Percentiles rank a stretch among this genome's conserved stretches.
phyloP scores from a whole-genome alignment of 2,888 invertebrate species.

The Dryococelus australis region DNA sequence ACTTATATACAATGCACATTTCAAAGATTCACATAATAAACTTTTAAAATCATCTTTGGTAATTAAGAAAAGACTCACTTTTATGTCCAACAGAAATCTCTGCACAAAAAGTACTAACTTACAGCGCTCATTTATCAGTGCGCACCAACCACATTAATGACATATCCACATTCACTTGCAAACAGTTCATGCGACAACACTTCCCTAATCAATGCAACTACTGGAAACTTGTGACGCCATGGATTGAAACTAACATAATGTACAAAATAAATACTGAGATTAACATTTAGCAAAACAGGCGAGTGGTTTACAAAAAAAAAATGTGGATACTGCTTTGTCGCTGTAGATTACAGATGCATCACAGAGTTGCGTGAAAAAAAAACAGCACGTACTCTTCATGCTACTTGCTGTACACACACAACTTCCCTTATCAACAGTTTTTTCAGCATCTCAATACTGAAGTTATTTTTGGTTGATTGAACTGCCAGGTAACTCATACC shows the following conservation, averaged over 20 bases:
- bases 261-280: neutral
- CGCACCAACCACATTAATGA: neutral
- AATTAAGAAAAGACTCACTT: conserved; percentile 32
- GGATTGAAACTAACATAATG: neutral
- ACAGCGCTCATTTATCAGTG: neutral
- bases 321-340: neutral
- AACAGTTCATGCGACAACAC: neutral
- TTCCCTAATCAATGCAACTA: neutral
- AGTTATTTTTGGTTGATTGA: neutral
- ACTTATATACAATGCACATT: neutral
- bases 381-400: neutral
- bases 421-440: neutral
- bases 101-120: neutral
- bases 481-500: neutral
- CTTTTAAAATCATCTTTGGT: conserved; percentile 41
- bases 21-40: conserved; percentile 6
- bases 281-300: neutral
- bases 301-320: neutral
- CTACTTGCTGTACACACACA: neutral
- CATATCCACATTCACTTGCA: neutral
- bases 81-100: conserved; percentile 10
- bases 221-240: conserved; percentile 40
- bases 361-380: neutral
- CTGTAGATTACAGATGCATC: neutral
- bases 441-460: neutral